These are phyloP conservation scores for Manis pentadactyla DNA, from an alignment of 2,797 vertebrate species.

Conservation along the genomic window DNA sequence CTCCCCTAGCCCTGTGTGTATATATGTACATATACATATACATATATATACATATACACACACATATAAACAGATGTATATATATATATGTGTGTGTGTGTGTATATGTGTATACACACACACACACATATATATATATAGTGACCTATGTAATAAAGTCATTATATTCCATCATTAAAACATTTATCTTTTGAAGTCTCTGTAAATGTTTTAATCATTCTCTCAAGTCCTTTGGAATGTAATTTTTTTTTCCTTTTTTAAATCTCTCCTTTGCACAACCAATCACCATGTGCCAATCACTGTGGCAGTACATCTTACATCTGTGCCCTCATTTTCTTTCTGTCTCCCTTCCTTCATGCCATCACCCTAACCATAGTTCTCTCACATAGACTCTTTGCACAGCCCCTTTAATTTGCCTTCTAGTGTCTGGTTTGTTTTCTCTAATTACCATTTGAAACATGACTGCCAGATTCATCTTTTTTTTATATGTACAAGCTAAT, in stretches of 20 bases:
- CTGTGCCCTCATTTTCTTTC: neutral
- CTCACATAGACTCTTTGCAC: neutral
- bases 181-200: neutral
- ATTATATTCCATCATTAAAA: neutral
- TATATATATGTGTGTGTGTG: no score
- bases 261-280: neutral
- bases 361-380: neutral
- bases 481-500: neutral
- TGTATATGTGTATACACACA: no score
- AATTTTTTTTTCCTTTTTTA: neutral
- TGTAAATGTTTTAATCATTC: constrained; percentile 9
- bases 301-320: neutral
- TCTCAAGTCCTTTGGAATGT: neutral
- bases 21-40: no score
- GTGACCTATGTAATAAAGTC: neutral
- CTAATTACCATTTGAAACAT: neutral
- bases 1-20: neutral
- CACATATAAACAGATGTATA: no score
- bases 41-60: neutral
- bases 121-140: neutral
- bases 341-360: neutral
- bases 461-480: neutral
- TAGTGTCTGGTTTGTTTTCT: neutral
- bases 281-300: neutral
- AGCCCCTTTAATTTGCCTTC: neutral